These are phyloP conservation scores for Oophaga pumilio DNA, from an alignment of 2,113 vertebrate genomes.

Conservation along the genomic window DNA sequence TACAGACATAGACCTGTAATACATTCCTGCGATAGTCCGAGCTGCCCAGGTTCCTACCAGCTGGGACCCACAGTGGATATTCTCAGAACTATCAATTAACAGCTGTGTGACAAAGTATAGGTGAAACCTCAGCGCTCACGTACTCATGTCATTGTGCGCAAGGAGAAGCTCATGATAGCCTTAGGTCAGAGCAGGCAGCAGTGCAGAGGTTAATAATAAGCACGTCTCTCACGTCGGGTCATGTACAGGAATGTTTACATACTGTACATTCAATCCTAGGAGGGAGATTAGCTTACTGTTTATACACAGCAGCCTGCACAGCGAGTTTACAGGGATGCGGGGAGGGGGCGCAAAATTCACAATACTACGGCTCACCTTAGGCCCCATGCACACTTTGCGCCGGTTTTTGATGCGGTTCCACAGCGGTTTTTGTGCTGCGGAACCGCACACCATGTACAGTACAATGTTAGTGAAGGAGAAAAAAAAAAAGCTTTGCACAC, in stretches of 20 bases:
- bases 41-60: not conserved
- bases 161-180: not conserved
- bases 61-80: not conserved
- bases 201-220: not conserved
- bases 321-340: not conserved
- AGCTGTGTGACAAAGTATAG: not conserved
- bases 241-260: not conserved
- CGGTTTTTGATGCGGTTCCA: too few relatives aligned
- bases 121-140: not conserved
- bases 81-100: not conserved
- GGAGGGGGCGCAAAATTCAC: not conserved
- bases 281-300: not conserved
- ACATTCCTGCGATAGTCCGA: not conserved
- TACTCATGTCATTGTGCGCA: not conserved
- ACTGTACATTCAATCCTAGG: constrained; percentile 4
- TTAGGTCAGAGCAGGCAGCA: not conserved
- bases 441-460: too few relatives aligned
- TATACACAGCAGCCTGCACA: not conserved
- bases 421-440: too few relatives aligned
- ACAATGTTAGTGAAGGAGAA: too few relatives aligned
- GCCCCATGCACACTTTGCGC: too few relatives aligned
- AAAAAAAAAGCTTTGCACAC: too few relatives aligned
- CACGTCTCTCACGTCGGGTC: not conserved
- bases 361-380: too few relatives aligned
- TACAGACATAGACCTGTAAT: not conserved